phyloP scores from a whole-genome alignment of 2,113 vertebrate species.

The Heloderma charlesbogerti region DNA sequence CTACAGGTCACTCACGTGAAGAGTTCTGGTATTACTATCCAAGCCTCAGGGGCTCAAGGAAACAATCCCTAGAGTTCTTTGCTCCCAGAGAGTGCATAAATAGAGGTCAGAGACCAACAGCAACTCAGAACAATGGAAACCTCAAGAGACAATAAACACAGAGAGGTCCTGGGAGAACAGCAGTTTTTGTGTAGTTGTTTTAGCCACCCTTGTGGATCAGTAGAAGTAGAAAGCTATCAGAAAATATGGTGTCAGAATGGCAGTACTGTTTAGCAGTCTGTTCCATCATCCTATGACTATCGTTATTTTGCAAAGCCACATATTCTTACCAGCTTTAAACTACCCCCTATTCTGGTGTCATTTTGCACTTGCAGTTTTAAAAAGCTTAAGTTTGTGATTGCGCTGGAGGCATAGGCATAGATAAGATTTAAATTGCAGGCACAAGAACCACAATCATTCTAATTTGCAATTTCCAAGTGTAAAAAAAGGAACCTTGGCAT shows the following conservation, averaged over 20 bases:
- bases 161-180: not conserved
- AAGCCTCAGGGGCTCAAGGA: not conserved
- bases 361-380: not conserved
- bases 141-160: not conserved
- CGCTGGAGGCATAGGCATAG: not conserved
- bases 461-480: slow-evolving; percentile 16
- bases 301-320: not conserved
- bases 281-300: not conserved
- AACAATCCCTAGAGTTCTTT: not conserved
- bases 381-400: not conserved
- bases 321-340: slow-evolving; percentile 3
- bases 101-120: slow-evolving; percentile 11
- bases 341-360: slow-evolving; percentile 2
- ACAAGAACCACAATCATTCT: not conserved
- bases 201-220: not conserved
- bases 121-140: not conserved
- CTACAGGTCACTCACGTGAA: not conserved
- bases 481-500: not conserved
- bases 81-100: not conserved
- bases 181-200: not conserved
- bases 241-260: not conserved
- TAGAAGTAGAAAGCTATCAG: not conserved
- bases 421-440: slow-evolving; percentile 24
- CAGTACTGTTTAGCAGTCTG: slow-evolving; percentile 16
- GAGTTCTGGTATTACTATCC: not conserved